These are phyloP conservation scores for Uropetala carovei DNA, from an alignment of 2,888 invertebrate genomes.

Conservation along the genomic window DNA sequence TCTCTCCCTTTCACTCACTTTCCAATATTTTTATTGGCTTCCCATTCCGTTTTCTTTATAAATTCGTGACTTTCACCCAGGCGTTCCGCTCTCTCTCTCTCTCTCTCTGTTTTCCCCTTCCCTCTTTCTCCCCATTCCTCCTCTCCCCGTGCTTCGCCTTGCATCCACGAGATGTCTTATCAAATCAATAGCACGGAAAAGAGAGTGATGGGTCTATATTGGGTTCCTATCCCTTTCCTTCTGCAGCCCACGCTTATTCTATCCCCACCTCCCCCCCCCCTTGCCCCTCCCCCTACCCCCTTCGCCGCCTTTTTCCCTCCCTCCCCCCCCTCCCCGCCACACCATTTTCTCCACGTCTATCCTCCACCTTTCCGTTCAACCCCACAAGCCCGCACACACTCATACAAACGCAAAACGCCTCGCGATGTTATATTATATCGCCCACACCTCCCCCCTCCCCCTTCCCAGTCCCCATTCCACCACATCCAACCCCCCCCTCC, in stretches of 20 bases:
- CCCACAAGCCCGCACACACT: no score
- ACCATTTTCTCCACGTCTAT: not conserved
- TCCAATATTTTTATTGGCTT: no score
- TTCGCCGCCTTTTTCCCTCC: not conserved
- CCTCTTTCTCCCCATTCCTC: not conserved
- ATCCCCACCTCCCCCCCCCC: no score
- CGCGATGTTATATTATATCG: not conserved
- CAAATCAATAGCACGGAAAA: constrained; percentile 14
- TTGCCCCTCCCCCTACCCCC: not conserved
- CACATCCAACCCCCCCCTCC: no score
- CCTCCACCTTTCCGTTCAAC: no score
- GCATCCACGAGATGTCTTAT: not conserved
- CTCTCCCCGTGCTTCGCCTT: not conserved
- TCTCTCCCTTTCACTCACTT: no score
- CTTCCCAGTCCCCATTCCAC: no score
- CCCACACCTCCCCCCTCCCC: no score
- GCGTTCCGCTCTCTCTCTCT: no score
- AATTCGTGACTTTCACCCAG: no score
- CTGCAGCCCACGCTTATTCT: no score
- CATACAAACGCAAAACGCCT: not conserved
- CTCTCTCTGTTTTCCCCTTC: not conserved
- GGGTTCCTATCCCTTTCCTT: not conserved
- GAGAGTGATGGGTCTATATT: constrained; percentile 8
- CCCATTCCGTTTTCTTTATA: no score
- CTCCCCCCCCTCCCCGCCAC: not conserved